These are phyloP conservation scores for Drosophila biarmipes DNA, from an alignment of 1,140 invertebrate species.

Conservation along the genomic window DNA sequence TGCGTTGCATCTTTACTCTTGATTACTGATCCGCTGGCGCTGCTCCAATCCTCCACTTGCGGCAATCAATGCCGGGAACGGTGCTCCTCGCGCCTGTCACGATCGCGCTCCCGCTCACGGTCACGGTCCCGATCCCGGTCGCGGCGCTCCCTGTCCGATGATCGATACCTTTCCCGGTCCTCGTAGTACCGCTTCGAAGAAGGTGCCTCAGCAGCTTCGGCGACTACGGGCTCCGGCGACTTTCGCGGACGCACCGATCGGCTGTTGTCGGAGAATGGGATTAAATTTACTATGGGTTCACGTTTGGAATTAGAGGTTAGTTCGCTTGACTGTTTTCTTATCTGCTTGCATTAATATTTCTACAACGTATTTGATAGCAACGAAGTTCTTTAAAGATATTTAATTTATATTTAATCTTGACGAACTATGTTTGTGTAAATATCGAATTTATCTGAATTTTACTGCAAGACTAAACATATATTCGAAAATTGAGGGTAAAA, in stretches of 20 bases:
- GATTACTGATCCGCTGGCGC: slow-evolving; percentile 39
- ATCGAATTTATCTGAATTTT: not conserved
- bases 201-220: slow-evolving; percentile 85
- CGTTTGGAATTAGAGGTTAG: not conserved
- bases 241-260: slow-evolving; percentile 87
- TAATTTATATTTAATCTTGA: not conserved
- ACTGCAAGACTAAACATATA: not conserved
- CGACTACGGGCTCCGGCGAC: slow-evolving; percentile 85
- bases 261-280: slow-evolving; percentile 79
- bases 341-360: not conserved
- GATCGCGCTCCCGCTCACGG: slow-evolving; percentile 87
- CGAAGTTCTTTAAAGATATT: not conserved
- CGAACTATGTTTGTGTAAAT: too few species aligned
- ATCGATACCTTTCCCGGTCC: slow-evolving; percentile 91
- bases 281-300: not conserved
- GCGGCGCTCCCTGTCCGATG: slow-evolving; percentile 88
- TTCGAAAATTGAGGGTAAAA: not conserved
- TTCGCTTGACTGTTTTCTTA: not conserved
- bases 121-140: slow-evolving; percentile 88
- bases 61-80: slow-evolving; percentile 88
- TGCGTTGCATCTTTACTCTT: slow-evolving; percentile 62
- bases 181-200: slow-evolving; percentile 89
- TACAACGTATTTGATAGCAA: slow-evolving; percentile 5
- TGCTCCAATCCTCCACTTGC: slow-evolving; percentile 9
- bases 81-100: slow-evolving; percentile 89